Conservation (phyloP, 2,797 vertebrate genomes). For the Falco novaeseelandiae region DNA sequence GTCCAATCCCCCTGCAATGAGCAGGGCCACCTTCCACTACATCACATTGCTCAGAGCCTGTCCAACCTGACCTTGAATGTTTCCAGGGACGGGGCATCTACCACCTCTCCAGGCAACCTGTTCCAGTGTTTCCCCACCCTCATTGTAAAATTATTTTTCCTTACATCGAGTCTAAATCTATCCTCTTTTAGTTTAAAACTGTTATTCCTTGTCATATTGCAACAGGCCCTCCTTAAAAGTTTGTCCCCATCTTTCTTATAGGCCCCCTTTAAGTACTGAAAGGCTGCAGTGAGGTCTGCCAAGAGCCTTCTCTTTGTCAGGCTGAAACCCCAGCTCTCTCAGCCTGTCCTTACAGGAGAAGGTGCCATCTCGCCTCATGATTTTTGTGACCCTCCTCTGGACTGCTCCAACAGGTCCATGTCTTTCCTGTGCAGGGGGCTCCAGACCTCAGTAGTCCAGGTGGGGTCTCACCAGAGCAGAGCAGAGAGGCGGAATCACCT, state of each 20-base stretch:
- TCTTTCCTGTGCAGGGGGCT: neutral
- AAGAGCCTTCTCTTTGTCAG: too few species aligned
- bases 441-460: neutral
- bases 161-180: neutral
- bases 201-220: neutral
- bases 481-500: neutral
- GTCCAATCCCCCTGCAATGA: neutral
- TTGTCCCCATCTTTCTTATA: too few species aligned
- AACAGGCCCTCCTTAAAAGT: too few species aligned
- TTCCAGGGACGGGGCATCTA: neutral
- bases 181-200: neutral
- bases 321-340: too few species aligned
- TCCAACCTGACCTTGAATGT: neutral
- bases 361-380: neutral
- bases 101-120: neutral
- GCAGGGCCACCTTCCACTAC: too few species aligned
- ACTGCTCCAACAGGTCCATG: neutral
- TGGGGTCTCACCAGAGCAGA: neutral
- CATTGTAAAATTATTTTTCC: neutral
- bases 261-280: too few species aligned
- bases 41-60: too few species aligned
- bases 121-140: neutral
- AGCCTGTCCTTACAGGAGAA: too few species aligned
- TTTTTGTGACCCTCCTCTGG: neutral
- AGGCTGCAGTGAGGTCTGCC: too few species aligned